Evolutionary conservation across 1,140 invertebrate genomes (phyloP), one percentile per base, ranked within the genome.

Genomic region (Cyrtorhinus lividipennis): DNA sequence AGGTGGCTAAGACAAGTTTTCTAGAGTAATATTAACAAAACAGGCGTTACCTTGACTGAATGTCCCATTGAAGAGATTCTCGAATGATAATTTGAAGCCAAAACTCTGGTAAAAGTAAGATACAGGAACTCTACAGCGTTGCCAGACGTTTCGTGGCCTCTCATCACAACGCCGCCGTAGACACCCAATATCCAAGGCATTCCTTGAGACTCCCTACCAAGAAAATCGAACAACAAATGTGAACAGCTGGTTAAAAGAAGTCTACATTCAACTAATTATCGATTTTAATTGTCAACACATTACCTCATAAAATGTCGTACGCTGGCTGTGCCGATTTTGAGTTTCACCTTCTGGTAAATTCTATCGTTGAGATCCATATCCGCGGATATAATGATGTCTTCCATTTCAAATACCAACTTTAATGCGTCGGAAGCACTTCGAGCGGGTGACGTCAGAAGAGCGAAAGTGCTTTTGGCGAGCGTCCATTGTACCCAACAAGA

Each of bases 401-500:
- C 88, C 18, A 87, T 70, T 64, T 83, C 80, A 0, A 87, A 68
- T 0, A 80, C 72, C 38, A 85, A 69, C 71, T 83, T 70, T 2
- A 64, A 18, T 25, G 57, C 60, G 38, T 82, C 61, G 75, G 73
- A 15, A 69, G 71, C 46, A 71, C 65, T 30, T 61, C 64, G 20
- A 68, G 63, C 38, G 62, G 67, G 67, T 22, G 56, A 64, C 24
- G 58, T 67, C 61, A 80, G 80, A 15, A 87, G 69, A 70, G 82
- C 79, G 1, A 85, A 62, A 3, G 80, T 78, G 18, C 87, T 78
- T 68, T 84, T 81, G 0, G 87, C 81, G 27, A 92, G 77, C 0
- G 88, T 88, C 80, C 84, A 87, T 72, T 92, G 88, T 64, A 90
- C 73, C 83, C 85, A 88, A 1, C 83, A 77, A 0, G 85, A 82